Evolutionary conservation across 1,140 invertebrate genomes (phyloP).

Genomic region (Subanguina moxae): DNA sequence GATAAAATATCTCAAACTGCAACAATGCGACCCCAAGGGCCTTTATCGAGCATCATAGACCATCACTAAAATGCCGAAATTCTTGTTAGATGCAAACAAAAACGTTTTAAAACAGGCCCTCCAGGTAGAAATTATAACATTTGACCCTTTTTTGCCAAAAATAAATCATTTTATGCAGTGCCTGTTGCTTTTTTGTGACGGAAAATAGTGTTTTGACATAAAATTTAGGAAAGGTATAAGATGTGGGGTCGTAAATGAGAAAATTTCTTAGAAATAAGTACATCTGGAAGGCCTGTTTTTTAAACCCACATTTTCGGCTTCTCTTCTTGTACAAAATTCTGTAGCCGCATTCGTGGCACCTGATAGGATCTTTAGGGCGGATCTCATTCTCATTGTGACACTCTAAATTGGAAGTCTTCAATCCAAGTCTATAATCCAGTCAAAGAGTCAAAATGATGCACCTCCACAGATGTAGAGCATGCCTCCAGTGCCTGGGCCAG

Average conservation of each 20-base stretch:
- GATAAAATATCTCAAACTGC: not conserved
- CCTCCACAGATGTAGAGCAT: conserved; percentile 15
- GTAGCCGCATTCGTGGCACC: conserved; percentile 95
- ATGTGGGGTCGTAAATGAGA: too few species aligned
- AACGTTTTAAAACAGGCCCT: too few species aligned
- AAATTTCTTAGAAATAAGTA: too few species aligned
- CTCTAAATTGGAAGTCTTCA: conserved; percentile 30
- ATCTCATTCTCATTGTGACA: conserved; percentile 50
- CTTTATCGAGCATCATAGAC: conserved; percentile 1
- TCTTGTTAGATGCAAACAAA: not conserved
- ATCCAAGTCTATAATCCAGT: too few species aligned
- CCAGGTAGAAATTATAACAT: too few species aligned
- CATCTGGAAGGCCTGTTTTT: not conserved
- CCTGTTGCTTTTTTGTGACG: too few species aligned
- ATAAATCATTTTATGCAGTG: too few species aligned
- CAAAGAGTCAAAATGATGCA: not conserved
- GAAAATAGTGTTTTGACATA: too few species aligned
- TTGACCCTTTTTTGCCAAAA: too few species aligned
- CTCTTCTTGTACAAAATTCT: conserved; percentile 98
- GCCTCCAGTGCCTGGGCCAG: not conserved
- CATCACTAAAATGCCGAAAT: not conserved
- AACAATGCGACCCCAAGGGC: not conserved
- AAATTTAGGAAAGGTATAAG: too few species aligned
- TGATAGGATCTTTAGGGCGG: conserved; percentile 76
- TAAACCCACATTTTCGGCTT: conserved; percentile 78